These are phyloP conservation scores for Euwallacea similis DNA, from an alignment of 1,140 invertebrate genomes.

Conservation along the genomic window DNA sequence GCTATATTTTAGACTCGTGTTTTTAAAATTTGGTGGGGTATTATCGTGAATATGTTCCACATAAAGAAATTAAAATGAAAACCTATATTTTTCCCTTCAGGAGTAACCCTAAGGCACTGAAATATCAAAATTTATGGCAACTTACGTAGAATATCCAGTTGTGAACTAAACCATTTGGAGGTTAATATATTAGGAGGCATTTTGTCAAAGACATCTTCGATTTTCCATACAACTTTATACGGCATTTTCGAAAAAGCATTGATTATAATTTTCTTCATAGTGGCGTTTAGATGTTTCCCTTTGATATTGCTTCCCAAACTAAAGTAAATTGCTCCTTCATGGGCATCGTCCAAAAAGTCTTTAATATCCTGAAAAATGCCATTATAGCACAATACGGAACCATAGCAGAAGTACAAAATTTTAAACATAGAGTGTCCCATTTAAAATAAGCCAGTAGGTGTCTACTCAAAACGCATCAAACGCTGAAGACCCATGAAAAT, in stretches of 20 bases:
- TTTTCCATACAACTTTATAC: constrained; percentile 62
- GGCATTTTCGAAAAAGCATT: constrained; percentile 57
- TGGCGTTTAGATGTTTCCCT: constrained; percentile 45
- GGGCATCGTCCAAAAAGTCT: constrained; percentile 52
- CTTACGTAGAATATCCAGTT: constrained; percentile 1
- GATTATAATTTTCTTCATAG: constrained; percentile 39
- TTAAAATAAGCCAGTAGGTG: too few relatives aligned
- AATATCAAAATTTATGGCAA: background rate
- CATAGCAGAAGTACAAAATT: too few relatives aligned
- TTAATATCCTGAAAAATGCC: background rate
- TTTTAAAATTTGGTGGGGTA: too few relatives aligned
- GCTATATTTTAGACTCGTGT: too few relatives aligned
- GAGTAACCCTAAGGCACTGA: background rate
- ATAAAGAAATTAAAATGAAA: background rate
- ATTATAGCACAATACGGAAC: background rate
- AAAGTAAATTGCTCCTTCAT: constrained; percentile 59
- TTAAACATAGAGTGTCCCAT: too few relatives aligned
- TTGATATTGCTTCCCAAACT: constrained; percentile 58
- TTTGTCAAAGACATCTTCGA: constrained; percentile 50
- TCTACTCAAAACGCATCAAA: too few relatives aligned
- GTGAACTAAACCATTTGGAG: constrained; percentile 6
- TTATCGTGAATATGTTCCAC: too few relatives aligned
- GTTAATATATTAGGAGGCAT: background rate
- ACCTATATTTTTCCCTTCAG: background rate
- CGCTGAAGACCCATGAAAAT: background rate